These are phyloP conservation scores for Anastatus disparis DNA, from an alignment of 1,140 invertebrate species.

Conservation along the genomic window DNA sequence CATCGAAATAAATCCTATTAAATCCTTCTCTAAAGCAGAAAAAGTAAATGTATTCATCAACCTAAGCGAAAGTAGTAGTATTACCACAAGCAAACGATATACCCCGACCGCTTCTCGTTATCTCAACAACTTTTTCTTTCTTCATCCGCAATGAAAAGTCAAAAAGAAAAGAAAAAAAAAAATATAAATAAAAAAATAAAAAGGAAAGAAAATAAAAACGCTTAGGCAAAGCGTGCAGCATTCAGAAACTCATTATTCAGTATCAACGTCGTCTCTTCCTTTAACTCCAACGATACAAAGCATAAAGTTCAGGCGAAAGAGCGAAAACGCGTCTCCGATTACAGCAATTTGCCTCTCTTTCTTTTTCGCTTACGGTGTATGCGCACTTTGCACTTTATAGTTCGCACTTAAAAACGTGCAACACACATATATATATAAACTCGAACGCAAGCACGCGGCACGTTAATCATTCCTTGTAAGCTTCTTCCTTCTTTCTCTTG, in stretches of 20 bases:
- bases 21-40: too few relatives aligned
- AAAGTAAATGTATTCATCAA: too few relatives aligned
- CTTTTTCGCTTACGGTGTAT: not conserved
- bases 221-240: not conserved
- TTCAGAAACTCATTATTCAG: conserved; percentile 13
- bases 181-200: not conserved
- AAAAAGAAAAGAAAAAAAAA: not conserved
- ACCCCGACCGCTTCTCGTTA: too few relatives aligned
- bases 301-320: not conserved
- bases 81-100: too few relatives aligned
- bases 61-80: too few relatives aligned
- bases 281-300: not conserved
- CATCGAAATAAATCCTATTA: too few relatives aligned
- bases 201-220: not conserved
- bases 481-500: not conserved
- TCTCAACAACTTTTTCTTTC: too few relatives aligned
- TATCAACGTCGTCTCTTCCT: not conserved
- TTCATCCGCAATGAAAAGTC: too few relatives aligned
- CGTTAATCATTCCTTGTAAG: conserved; percentile 25
- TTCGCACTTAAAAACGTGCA: conserved; percentile 15
- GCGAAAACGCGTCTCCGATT: conserved; percentile 9
- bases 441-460: not conserved
- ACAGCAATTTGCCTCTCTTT: conserved; percentile 6
- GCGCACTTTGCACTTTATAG: conserved; percentile 14
- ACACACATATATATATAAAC: too few relatives aligned